A percentile compares a stretch with the other conserved stretches of the same genome.
Conservation (phyloP, 1,140 invertebrate genomes). For the Drosophila persimilis region DNA sequence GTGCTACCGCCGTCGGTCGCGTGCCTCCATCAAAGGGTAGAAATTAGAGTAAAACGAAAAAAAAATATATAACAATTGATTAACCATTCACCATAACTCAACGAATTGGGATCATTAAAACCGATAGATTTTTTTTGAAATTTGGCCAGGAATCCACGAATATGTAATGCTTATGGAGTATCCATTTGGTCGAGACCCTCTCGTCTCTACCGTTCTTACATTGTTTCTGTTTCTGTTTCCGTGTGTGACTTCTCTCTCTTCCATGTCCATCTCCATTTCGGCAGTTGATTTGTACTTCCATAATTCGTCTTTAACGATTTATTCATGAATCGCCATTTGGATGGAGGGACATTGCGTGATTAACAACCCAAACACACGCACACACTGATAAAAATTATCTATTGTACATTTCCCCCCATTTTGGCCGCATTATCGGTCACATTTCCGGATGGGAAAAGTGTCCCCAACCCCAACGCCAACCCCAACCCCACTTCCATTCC, state of each 20-base stretch:
- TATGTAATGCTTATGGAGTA: no score
- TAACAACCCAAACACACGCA: conserved; percentile 60
- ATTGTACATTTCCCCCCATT: conserved; percentile 51
- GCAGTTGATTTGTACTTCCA: conserved; percentile 64
- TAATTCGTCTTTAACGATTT: conserved; percentile 72
- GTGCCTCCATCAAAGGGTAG: no score
- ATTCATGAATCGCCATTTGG: conserved; percentile 66
- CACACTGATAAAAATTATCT: conserved; percentile 30
- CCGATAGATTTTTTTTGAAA: no score
- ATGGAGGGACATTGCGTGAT: conserved; percentile 43
- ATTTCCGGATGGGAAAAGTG: conserved; percentile 52
- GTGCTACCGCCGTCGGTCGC: no score
- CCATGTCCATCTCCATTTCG: conserved; percentile 32
- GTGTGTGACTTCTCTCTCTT: conserved; percentile 20
- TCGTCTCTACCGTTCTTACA: no score
- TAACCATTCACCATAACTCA: no score
- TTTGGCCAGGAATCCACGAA: no score
- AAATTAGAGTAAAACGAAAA: no score
- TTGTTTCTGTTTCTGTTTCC: conserved; percentile 6
- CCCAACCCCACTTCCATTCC: no score
- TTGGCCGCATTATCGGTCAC: conserved; percentile 60
- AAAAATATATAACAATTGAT: no score
- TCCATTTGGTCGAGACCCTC: no score
- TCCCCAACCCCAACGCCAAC: background rate
- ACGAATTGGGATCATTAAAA: no score